A percentile compares a stretch with the other conserved stretches of the same genome.
Evolutionary conservation across 2,113 vertebrate genomes (phyloP).

Genomic region (Puntigrus tetrazona): DNA sequence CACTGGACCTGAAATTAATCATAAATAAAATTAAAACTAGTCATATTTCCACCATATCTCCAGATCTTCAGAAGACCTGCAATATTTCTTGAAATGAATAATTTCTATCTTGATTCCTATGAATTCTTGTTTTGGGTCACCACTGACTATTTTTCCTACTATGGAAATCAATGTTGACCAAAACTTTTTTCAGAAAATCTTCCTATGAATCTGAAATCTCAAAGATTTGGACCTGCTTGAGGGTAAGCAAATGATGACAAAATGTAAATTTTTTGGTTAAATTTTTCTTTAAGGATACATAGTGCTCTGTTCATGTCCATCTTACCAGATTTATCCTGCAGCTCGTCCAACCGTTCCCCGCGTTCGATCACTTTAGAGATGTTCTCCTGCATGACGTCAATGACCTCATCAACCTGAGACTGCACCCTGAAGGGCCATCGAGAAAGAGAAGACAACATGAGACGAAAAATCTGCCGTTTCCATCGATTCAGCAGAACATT

Average conservation of each 20-base stretch:
- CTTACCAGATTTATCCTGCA: conserved; percentile 97
- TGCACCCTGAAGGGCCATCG: conserved; percentile 82
- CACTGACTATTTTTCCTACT: too few species aligned
- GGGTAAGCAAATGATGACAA: too few species aligned
- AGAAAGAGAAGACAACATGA: not conserved
- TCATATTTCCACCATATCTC: not conserved
- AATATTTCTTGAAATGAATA: not conserved
- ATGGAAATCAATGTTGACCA: too few species aligned
- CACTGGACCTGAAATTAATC: not conserved
- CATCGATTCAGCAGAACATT: conserved; percentile 17
- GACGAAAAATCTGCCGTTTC: not conserved
- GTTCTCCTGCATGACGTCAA: conserved; percentile 99
- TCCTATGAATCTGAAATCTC: too few species aligned
- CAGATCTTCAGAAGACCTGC: not conserved
- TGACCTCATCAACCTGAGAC: conserved; percentile 98
- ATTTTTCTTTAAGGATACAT: too few species aligned
- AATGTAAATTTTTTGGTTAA: too few species aligned
- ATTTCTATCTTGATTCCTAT: not conserved
- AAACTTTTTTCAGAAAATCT: too few species aligned
- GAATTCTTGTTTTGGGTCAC: too few species aligned
- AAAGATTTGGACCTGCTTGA: too few species aligned
- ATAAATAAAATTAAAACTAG: not conserved
- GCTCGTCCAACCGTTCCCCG: conserved; percentile 93
- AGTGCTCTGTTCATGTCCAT: not conserved
- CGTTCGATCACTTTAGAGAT: conserved; percentile 98